These are phyloP conservation scores for Onthophagus sagittarius DNA, from an alignment of 2,888 invertebrate genomes.

Conservation along the genomic window DNA sequence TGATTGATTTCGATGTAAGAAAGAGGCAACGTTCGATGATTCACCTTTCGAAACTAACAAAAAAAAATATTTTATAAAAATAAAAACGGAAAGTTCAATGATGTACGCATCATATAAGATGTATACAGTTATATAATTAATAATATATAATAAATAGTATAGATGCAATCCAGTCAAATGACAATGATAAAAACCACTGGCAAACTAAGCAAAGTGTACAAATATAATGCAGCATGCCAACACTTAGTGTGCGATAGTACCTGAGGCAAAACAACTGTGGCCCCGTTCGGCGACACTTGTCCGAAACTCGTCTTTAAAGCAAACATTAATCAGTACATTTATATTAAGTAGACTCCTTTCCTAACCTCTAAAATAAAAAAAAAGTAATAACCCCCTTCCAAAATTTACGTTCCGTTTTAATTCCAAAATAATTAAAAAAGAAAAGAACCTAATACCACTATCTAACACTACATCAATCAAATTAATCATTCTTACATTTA, in stretches of 20 bases:
- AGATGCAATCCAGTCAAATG: slow-evolving; percentile 34
- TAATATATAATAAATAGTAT: slow-evolving; percentile 20
- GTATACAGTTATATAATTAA: slow-evolving; percentile 14
- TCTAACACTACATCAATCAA: too few relatives aligned
- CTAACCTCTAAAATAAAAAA: slow-evolving; percentile 5
- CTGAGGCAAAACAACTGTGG: slow-evolving; percentile 29
- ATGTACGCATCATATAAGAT: background rate
- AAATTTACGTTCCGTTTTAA: slow-evolving; percentile 1
- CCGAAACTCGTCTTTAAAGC: slow-evolving; percentile 36
- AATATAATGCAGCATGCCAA: slow-evolving; percentile 50
- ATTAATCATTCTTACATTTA: too few relatives aligned
- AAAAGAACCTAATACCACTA: background rate
- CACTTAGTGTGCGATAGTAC: slow-evolving; percentile 45
- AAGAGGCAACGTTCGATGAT: background rate
- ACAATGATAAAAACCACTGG: slow-evolving; percentile 38
- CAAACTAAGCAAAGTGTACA: slow-evolving; percentile 49
- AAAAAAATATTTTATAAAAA: background rate
- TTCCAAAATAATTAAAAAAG: background rate
- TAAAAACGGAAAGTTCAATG: background rate
- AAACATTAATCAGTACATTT: slow-evolving; percentile 36
- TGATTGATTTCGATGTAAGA: background rate
- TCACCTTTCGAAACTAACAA: background rate
- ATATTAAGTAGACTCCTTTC: background rate
- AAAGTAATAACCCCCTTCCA: background rate
- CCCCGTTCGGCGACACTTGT: slow-evolving; percentile 37